A percentile compares a stretch with the other conserved stretches of the same genome.
Conservation (phyloP, 2,113 vertebrate species). For the Forbesichthys papilliferus region DNA sequence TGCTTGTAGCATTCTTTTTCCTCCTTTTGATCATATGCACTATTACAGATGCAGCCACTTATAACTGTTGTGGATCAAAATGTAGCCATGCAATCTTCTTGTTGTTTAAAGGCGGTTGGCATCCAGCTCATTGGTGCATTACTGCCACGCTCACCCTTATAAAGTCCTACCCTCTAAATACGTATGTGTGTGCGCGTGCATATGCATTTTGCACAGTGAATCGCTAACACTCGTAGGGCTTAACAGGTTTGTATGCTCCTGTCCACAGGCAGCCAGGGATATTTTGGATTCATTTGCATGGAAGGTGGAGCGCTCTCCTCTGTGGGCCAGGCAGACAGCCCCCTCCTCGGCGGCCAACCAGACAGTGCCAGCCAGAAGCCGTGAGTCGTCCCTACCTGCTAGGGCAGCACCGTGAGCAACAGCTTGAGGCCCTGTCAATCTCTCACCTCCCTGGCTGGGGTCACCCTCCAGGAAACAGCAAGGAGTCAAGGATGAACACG, state of each 20-base stretch:
- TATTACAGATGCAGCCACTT: neutral
- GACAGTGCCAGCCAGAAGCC: slow-evolving; percentile 63
- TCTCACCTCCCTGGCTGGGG: slow-evolving; percentile 52
- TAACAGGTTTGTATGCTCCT: slow-evolving; percentile 42
- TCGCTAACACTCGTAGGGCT: slow-evolving; percentile 27
- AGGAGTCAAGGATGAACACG: slow-evolving; percentile 69
- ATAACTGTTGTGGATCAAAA: neutral
- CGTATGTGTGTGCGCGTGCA: slow-evolving; percentile 7
- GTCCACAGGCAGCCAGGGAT: slow-evolving; percentile 66
- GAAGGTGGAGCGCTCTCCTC: slow-evolving; percentile 66
- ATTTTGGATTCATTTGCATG: slow-evolving; percentile 76
- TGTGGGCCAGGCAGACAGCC: slow-evolving; percentile 62
- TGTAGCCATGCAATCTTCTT: slow-evolving; percentile 5
- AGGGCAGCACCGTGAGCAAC: slow-evolving; percentile 61
- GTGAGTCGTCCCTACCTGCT: slow-evolving; percentile 66
- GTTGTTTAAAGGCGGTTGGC: too few species aligned
- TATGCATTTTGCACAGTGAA: slow-evolving; percentile 4
- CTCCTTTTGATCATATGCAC: neutral
- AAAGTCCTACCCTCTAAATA: slow-evolving; percentile 4
- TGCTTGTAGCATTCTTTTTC: neutral
- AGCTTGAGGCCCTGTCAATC: slow-evolving; percentile 75
- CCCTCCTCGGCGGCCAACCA: slow-evolving; percentile 62
- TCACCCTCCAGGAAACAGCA: slow-evolving; percentile 64
- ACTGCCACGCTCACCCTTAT: neutral
- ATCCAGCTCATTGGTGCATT: too few species aligned